These are phyloP conservation scores for Drosophila erecta DNA, from an alignment of 1,140 invertebrate genomes.

Conservation along the genomic window DNA sequence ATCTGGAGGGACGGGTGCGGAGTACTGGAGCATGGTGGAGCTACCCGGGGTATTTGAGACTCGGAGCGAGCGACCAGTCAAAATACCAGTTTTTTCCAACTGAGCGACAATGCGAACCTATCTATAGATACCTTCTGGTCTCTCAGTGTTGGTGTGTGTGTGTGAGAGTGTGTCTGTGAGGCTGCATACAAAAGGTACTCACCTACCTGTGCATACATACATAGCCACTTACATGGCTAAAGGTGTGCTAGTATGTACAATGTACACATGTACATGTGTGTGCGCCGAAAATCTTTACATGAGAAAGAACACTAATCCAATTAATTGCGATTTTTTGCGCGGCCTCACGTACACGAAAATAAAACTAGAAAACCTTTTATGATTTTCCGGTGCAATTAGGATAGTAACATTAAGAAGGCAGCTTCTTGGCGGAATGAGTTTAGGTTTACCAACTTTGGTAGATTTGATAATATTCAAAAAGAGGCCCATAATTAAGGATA, in stretches of 20 bases:
- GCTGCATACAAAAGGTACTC: conserved; percentile 18
- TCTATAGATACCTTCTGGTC: conserved; percentile 15
- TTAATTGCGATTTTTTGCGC: conserved; percentile 5
- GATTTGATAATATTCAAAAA: neutral
- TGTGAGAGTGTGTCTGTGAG: neutral
- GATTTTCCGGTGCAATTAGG: neutral
- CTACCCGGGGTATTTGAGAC: neutral
- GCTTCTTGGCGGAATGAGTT: neutral
- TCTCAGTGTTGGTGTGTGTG: neutral
- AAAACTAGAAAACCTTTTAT: neutral
- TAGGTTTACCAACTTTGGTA: neutral
- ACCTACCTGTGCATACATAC: neutral
- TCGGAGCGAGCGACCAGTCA: conserved; percentile 8
- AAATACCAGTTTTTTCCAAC: conserved; percentile 24
- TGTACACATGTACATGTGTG: conserved; percentile 25
- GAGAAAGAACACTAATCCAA: conserved; percentile 10
- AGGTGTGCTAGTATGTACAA: conserved; percentile 8
- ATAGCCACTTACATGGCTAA: conserved; percentile 4
- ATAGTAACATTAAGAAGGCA: neutral
- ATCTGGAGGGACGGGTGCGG: neutral
- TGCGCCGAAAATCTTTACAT: conserved; percentile 21
- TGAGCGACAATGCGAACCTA: conserved; percentile 27
- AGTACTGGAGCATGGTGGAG: neutral
- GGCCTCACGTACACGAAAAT: neutral
- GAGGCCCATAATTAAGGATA: no score